These are phyloP conservation scores for Euzophera pinguis DNA, from an alignment of 2,888 invertebrate genomes.

Conservation along the genomic window DNA sequence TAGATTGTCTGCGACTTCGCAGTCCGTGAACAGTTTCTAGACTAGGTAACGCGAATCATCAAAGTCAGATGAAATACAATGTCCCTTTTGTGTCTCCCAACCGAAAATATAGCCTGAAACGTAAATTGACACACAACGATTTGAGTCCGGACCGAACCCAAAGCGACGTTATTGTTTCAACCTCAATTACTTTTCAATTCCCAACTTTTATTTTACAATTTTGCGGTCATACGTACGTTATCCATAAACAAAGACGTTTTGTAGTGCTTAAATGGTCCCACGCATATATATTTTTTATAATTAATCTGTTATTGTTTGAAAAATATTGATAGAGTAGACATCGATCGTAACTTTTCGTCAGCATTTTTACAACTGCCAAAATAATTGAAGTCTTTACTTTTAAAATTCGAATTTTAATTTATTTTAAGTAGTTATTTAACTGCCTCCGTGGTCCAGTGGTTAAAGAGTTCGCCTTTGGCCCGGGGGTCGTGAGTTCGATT, in stretches of 20 bases:
- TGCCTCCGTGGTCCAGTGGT: too few species aligned
- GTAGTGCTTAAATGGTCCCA: too few species aligned
- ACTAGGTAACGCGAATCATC: not conserved
- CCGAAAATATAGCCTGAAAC: conserved; percentile 7
- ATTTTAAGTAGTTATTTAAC: too few species aligned
- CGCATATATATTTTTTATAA: too few species aligned
- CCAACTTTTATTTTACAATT: conserved; percentile 9
- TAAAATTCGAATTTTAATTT: too few species aligned
- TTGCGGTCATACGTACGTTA: conserved; percentile 2
- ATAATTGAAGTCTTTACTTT: not conserved
- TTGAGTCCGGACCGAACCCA: conserved; percentile 1
- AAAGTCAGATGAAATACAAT: conserved; percentile 1
- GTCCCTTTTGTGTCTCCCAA: conserved; percentile 6
- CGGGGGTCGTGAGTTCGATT: too few species aligned
- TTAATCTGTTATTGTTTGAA: not conserved
- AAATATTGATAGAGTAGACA: not conserved
- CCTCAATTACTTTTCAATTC: conserved; percentile 14
- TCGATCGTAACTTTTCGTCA: not conserved
- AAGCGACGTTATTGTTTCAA: conserved; percentile 13
- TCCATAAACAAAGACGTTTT: not conserved
- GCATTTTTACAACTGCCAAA: not conserved
- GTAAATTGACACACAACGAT: conserved; percentile 12
- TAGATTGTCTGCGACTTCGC: not conserved
- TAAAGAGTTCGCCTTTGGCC: too few species aligned
- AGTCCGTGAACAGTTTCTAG: too few species aligned